Conservation (phyloP, 2,888 invertebrate species). For the Spodoptera littoralis region DNA sequence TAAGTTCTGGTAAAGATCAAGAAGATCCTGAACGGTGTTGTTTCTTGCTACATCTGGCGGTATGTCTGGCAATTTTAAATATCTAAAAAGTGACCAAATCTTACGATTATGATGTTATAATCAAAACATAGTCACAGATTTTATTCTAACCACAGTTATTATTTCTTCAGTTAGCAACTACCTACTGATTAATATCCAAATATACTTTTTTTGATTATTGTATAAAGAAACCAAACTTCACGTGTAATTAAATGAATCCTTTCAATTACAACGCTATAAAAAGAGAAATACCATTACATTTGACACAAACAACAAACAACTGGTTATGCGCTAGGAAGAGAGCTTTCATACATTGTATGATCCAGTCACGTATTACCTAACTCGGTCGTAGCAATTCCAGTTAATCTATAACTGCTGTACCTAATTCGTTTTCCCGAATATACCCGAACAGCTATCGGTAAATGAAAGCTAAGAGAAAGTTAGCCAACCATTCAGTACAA, state of each 20-base stretch:
- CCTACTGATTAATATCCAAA: too few relatives aligned
- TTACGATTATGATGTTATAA: too few relatives aligned
- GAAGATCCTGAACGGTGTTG: slow-evolving; percentile 91
- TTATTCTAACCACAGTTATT: too few relatives aligned
- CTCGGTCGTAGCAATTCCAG: slow-evolving; percentile 29
- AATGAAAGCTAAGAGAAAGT: slow-evolving; percentile 20
- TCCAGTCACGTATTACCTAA: slow-evolving; percentile 46
- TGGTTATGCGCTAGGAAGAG: background rate
- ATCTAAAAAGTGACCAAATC: slow-evolving; percentile 63
- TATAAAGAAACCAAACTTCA: too few relatives aligned
- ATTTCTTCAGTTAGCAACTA: too few relatives aligned
- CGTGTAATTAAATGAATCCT: too few relatives aligned
- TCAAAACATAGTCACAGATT: too few relatives aligned
- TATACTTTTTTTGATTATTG: too few relatives aligned
- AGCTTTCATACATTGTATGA: slow-evolving; percentile 19
- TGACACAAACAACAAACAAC: slow-evolving; percentile 21
- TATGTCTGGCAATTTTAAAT: slow-evolving; percentile 90
- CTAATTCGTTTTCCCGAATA: slow-evolving; percentile 41
- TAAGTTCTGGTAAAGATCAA: slow-evolving; percentile 92
- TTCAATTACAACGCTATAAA: slow-evolving; percentile 13
- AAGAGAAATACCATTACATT: slow-evolving; percentile 9
- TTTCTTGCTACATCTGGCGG: slow-evolving; percentile 93
- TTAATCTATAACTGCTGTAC: slow-evolving; percentile 37
- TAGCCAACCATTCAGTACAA: too few relatives aligned
- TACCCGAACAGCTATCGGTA: slow-evolving; percentile 14